Percentiles rank a stretch among this genome's conserved stretches.
phyloP scores from a whole-genome alignment of 2,888 invertebrate genomes.

The Rosalia funebris region DNA sequence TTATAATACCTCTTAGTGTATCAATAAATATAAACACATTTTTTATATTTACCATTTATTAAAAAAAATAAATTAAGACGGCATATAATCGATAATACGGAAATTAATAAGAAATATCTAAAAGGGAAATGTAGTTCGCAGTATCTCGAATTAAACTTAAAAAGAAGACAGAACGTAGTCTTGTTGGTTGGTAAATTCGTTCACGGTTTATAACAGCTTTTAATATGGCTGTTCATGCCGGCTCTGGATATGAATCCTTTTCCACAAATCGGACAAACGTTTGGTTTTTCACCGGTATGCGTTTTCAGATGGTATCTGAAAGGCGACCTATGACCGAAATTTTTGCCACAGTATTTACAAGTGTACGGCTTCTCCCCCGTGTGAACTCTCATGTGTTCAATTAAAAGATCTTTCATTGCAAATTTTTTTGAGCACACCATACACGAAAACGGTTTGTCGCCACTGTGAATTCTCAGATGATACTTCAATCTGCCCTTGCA shows the following conservation, averaged over 20 bases:
- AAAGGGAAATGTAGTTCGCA: no score
- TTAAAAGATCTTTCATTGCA: constrained; percentile 59
- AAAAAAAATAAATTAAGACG: no score
- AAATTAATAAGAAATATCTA: no score
- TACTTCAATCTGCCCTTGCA: constrained; percentile 58
- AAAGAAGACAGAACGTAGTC: no score
- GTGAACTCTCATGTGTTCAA: constrained; percentile 51
- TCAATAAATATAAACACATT: no score
- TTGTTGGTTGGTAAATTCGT: no score
- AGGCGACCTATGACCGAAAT: constrained; percentile 68
- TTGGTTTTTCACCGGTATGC: constrained; percentile 71
- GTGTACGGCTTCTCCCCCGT: constrained; percentile 59
- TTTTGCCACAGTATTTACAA: constrained; percentile 55
- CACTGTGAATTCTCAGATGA: constrained; percentile 58
- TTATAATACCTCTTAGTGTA: no score
- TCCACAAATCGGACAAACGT: constrained; percentile 61
- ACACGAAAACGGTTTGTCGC: constrained; percentile 64
- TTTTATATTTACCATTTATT: no score
- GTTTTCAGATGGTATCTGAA: constrained; percentile 70
- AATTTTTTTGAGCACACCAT: constrained; percentile 66
- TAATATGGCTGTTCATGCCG: constrained; percentile 36
- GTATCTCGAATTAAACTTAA: no score
- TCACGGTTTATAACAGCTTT: constrained; percentile 30
- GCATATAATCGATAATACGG: no score
- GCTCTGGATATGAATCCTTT: constrained; percentile 65